phyloP scores from a whole-genome alignment of 2,888 invertebrate genomes.

The Ephialtes manifestator region DNA sequence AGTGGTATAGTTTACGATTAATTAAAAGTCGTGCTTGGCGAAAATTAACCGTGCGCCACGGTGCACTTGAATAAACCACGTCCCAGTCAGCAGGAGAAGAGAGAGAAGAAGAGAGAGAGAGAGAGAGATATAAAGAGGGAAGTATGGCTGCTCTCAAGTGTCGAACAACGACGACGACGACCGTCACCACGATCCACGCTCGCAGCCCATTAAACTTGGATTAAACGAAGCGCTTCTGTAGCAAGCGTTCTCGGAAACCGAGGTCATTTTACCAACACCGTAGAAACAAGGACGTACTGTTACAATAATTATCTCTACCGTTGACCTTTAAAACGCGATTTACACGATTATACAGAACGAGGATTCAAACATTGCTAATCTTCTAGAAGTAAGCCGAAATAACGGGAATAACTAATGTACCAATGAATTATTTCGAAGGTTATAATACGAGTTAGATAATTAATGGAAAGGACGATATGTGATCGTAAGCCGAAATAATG shows the following conservation, averaged over 20 bases:
- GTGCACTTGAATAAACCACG: conserved; percentile 51
- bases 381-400: not conserved
- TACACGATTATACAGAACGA: not conserved
- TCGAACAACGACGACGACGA: conserved; percentile 35
- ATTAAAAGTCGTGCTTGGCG: conserved; percentile 68
- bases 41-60: conserved; percentile 61
- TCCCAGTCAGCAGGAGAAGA: conserved; percentile 24
- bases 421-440: not conserved
- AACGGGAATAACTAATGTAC: not conserved
- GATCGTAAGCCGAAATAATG: not conserved
- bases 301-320: conserved; percentile 12
- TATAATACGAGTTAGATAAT: not conserved
- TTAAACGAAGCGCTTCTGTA: conserved; percentile 56
- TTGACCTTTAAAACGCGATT: not conserved
- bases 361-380: not conserved
- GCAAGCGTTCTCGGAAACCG: conserved; percentile 27
- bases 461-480: no score
- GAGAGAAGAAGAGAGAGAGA: not conserved
- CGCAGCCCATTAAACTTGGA: conserved; percentile 65
- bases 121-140: conserved; percentile 18
- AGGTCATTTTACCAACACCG: conserved; percentile 2
- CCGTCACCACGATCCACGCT: conserved; percentile 59
- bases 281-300: conserved; percentile 11
- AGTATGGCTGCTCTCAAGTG: conserved; percentile 53
- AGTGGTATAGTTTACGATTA: conserved; percentile 64